A percentile compares a stretch with the other conserved stretches of the same genome.
Evolutionary conservation across 2,113 vertebrate genomes (phyloP).

Genomic region (Melanotaenia duboulayi): DNA sequence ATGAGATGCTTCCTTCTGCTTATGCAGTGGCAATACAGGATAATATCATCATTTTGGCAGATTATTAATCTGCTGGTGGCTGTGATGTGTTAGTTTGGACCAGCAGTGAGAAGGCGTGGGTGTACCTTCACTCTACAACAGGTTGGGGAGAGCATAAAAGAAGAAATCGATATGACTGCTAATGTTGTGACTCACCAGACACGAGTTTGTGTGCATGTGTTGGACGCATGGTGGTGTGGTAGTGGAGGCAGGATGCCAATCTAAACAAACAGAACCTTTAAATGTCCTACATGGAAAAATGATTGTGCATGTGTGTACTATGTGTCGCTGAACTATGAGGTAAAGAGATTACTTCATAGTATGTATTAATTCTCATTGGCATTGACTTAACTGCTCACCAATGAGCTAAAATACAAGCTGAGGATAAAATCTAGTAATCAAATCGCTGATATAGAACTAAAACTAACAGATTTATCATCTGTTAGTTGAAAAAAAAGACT

Average conservation of each 20-base stretch:
- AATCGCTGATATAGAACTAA: not conserved
- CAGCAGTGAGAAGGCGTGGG: not conserved
- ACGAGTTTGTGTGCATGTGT: constrained; percentile 9
- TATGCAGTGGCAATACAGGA: not conserved
- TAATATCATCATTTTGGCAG: constrained; percentile 8
- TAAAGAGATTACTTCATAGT: not conserved
- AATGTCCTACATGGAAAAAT: constrained; percentile 49
- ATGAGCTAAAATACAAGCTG: not conserved
- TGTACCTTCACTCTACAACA: constrained; percentile 45
- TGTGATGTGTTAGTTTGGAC: constrained; percentile 5
- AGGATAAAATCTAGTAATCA: constrained; percentile 2
- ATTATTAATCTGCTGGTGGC: not conserved
- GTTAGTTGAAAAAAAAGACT: too few species aligned
- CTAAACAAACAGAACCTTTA: constrained; percentile 75
- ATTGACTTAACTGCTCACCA: not conserved
- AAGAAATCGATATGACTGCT: constrained; percentile 79
- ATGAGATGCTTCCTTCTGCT: not conserved
- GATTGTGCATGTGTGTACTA: not conserved
- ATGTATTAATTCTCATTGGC: not conserved
- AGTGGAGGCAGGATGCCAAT: constrained; percentile 20
- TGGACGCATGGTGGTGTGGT: not conserved
- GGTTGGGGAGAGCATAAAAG: constrained; percentile 52
- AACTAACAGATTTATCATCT: too few species aligned
- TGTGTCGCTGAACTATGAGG: not conserved
- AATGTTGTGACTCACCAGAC: constrained; percentile 71